Conservation (phyloP, 2,888 invertebrate genomes). For the Scotopteryx bipunctaria region DNA sequence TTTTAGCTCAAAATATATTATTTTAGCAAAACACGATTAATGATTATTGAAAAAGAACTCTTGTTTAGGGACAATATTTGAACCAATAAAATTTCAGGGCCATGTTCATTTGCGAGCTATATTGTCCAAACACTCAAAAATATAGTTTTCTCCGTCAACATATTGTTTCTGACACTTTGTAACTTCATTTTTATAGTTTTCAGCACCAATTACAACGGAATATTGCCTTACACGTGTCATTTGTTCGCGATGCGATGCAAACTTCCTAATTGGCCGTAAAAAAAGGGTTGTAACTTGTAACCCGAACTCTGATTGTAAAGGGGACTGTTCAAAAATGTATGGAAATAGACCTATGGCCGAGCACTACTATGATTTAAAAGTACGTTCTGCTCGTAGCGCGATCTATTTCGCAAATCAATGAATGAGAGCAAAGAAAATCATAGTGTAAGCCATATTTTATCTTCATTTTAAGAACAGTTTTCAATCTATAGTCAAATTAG, state of each 20-base stretch:
- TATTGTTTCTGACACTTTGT: slow-evolving; percentile 15
- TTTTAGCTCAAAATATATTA: not conserved
- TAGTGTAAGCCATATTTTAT: too few species aligned
- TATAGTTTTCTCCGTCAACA: not conserved
- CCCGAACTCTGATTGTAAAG: not conserved
- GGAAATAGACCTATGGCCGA: not conserved
- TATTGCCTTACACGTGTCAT: slow-evolving; percentile 33
- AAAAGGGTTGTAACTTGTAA: slow-evolving; percentile 24
- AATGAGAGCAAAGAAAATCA: too few species aligned
- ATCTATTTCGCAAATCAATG: too few species aligned
- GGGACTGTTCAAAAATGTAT: not conserved
- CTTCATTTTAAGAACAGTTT: too few species aligned
- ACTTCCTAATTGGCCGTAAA: slow-evolving; percentile 65
- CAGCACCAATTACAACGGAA: slow-evolving; percentile 7
- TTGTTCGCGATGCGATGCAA: slow-evolving; percentile 53
- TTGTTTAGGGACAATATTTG: too few species aligned
- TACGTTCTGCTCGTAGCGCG: too few species aligned
- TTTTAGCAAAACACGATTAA: too few species aligned
- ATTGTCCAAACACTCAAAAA: too few species aligned
- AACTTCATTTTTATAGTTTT: slow-evolving; percentile 30
- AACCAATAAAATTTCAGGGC: too few species aligned
- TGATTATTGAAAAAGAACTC: too few species aligned
- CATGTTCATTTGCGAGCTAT: too few species aligned
- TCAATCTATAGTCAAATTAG: slow-evolving; percentile 9
- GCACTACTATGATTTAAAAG: too few species aligned